Conservation (phyloP, 37 sponge, comb jelly and placozoan genomes). For the Halichondria panicea region DNA sequence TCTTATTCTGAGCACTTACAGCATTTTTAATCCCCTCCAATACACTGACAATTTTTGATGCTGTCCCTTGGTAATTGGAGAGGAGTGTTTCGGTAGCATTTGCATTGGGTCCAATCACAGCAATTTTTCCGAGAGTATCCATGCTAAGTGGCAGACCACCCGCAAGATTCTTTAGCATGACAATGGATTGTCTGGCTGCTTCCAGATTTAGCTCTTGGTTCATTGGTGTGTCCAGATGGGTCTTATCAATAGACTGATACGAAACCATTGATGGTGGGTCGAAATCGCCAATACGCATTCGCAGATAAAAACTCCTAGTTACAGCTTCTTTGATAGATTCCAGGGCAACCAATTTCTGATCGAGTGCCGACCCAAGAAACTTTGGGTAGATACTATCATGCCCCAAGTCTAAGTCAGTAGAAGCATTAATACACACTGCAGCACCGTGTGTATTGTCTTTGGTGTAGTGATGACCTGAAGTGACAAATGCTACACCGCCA, state of each 20-base stretch:
- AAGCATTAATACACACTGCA: conserved; percentile 74
- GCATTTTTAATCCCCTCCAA: conserved; percentile 51
- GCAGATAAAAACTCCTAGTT: conserved; percentile 51
- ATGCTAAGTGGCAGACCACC: neutral
- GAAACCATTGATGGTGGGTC: conserved; percentile 55
- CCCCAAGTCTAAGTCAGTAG: conserved; percentile 72
- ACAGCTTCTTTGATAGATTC: conserved; percentile 46
- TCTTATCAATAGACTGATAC: conserved; percentile 46
- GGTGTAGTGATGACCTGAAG: conserved; percentile 43
- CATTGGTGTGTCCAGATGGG: conserved; percentile 40
- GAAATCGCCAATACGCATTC: conserved; percentile 73
- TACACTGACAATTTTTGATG: conserved; percentile 19
- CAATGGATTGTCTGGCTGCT: conserved; percentile 43
- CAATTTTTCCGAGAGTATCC: neutral
- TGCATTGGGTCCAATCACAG: conserved; percentile 64
- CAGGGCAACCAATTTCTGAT: conserved; percentile 9
- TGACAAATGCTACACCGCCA: conserved; percentile 41
- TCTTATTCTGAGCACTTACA: neutral
- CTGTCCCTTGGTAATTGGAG: conserved; percentile 63
- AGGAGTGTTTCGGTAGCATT: conserved; percentile 32
- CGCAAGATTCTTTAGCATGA: conserved; percentile 14
- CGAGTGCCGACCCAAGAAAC: conserved; percentile 39
- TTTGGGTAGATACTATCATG: conserved; percentile 47
- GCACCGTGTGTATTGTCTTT: conserved; percentile 32
- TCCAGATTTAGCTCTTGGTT: conserved; percentile 43